Conservation (phyloP, 1,140 invertebrate species). For the Aphidius gifuensis region DNA sequence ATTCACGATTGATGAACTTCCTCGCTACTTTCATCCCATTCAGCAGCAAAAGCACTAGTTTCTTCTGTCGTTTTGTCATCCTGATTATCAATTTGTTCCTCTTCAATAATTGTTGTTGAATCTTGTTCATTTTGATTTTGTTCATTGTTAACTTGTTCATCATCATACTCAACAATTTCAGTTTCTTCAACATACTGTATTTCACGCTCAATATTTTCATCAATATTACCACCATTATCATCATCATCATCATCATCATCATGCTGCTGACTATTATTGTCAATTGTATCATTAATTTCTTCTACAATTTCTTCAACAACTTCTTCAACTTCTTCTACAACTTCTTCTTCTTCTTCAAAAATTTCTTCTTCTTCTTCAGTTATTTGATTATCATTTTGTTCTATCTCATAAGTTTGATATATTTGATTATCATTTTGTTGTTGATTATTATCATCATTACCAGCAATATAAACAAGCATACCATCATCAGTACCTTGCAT, state of each 20-base stretch:
- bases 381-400: conserved; percentile 36
- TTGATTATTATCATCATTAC: conserved; percentile 35
- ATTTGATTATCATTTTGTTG: conserved; percentile 18
- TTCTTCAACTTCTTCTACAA: conserved; percentile 35
- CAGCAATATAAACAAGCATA: conserved; percentile 51
- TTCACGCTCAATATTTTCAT: conserved; percentile 41
- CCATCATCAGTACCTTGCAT: conserved; percentile 43
- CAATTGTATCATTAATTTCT: not conserved
- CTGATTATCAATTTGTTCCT: conserved; percentile 18
- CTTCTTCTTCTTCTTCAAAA: conserved; percentile 23
- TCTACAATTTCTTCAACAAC: conserved; percentile 51
- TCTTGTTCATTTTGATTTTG: conserved; percentile 44
- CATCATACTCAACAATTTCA: conserved; percentile 50
- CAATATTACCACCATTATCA: conserved; percentile 25
- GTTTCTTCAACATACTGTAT: conserved; percentile 52
- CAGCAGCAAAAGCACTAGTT: conserved; percentile 33
- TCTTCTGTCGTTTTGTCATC: conserved; percentile 12
- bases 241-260: conserved; percentile 23
- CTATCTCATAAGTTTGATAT: conserved; percentile 18
- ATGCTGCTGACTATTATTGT: not conserved
- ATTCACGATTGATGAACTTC: conserved; percentile 36
- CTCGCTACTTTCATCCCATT: conserved; percentile 45
- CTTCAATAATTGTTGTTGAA: conserved; percentile 26
- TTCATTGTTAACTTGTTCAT: conserved; percentile 20
- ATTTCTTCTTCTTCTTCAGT: conserved; percentile 30